Evolutionary conservation across 2,113 vertebrate genomes (phyloP), one percentile per base, ranked within the genome.

Genomic region (Oncorhynchus nerka): DNA sequence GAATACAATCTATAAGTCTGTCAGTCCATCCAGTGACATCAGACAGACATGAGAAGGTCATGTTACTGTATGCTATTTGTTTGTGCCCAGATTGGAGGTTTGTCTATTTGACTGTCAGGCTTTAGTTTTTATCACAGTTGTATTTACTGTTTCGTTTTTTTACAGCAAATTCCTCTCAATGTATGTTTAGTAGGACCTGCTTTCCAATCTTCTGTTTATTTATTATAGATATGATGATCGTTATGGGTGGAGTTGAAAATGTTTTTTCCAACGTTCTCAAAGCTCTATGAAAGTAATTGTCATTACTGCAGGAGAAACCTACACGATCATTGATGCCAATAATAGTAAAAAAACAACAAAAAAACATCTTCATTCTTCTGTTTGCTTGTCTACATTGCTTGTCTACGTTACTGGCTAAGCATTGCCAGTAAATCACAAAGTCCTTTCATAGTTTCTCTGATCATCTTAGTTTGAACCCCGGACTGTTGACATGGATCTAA

Each of bases 171-270:
- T 45, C 39, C 4, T 55, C 57, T n/a, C 28, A 55, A 19, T 75
- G 45, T 55, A 15, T 51, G 24, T 22, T 32, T 39, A 70, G n/a
- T 64, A 30, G 26, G 61, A 66, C 34, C 12, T 70, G 20, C 45
- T 22, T 61, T 87, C 39, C 70, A 55, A 3, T 84, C 81, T 82
- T 85, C 72, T 87, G 75, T 92, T 89, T 68, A 92, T 92, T 92
- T 92, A 92, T 92, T 92, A 72, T 79, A 82, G 70, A 82, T 68
- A 69, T 71, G 79, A 66, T 16, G 90, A 92, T 92, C 86, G 20
- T 76, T 49, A 65, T 81, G 59, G 71, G 78, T 79, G 82, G 74
- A 76, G 51, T 74, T 68, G 7, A 39, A 39, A 8, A 39, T 39
- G 7, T 39, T 39, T 9, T 39, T 39, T 8, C 2, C 0, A 0